phyloP scores from a whole-genome alignment of 1,140 invertebrate species.

The Ceratosolen solmsi region DNA sequence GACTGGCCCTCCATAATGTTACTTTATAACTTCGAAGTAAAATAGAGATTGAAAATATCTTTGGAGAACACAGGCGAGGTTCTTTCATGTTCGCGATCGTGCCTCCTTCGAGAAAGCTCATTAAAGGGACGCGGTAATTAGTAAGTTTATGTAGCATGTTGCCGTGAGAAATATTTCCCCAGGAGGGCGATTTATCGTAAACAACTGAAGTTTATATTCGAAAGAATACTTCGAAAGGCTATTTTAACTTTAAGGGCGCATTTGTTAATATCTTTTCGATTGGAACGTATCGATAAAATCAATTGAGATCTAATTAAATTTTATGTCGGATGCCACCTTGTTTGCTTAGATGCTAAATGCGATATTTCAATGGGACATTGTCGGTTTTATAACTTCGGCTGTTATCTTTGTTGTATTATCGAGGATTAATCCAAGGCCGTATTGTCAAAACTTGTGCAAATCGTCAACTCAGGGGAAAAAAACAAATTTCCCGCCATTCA shows the following conservation, averaged over 20 bases:
- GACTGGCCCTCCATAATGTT: slow-evolving; percentile 48
- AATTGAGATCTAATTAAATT: slow-evolving; percentile 37
- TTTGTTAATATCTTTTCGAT: slow-evolving; percentile 35
- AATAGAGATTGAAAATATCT: slow-evolving; percentile 51
- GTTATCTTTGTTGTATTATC: too few relatives aligned
- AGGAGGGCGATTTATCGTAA: slow-evolving; percentile 39
- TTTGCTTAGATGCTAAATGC: not conserved
- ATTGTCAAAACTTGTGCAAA: too few relatives aligned
- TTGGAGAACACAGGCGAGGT: slow-evolving; percentile 25
- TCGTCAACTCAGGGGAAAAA: too few relatives aligned
- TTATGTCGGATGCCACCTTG: not conserved
- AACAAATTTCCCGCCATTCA: too few relatives aligned
- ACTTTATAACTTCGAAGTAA: slow-evolving; percentile 48
- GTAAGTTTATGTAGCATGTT: slow-evolving; percentile 45
- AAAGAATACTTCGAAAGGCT: slow-evolving; percentile 25
- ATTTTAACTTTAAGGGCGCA: not conserved
- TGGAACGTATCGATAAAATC: slow-evolving; percentile 28
- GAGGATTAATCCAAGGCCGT: too few relatives aligned
- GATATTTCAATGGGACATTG: not conserved
- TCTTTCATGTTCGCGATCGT: slow-evolving; percentile 46
- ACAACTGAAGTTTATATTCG: slow-evolving; percentile 26
- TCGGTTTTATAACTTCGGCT: too few relatives aligned
- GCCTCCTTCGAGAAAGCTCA: slow-evolving; percentile 33
- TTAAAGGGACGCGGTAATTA: slow-evolving; percentile 48
- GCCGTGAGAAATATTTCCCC: slow-evolving; percentile 44